Base-by-base conservation (phyloP, 2,797 vertebrate species). In the Micropoecilia bifurca region DNA sequence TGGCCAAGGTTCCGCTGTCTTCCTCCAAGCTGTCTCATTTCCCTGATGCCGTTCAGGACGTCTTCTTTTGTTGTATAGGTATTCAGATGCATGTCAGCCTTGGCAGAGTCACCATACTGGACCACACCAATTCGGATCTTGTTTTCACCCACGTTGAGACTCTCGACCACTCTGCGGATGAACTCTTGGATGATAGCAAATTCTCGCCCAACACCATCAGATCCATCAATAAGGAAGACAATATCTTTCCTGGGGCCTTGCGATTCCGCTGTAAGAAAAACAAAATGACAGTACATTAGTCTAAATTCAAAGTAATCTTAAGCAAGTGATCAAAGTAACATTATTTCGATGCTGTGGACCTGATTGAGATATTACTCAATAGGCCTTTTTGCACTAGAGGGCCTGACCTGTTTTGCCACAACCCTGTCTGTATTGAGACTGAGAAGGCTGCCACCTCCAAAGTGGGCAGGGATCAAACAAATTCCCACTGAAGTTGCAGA, bases 151-250 rank as follows among this genome's bases (percentile, higher is more conserved):
- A 99, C 93, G 7, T 97, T 96, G 68, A 99, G 95, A 81, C 87
- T 96, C 76, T 97, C 96, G 3, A 99, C 96, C 1, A 99, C 88
- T 50, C 91, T 95, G 77, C 96, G 94, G 71, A 99, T 90, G 80
- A 99, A 99, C 2, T 95, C 95, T 77, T 96, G 96, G 84, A 99
- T 90, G 57, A 97, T 93, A 28, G 96, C 91, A 85, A 99, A 99
- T 74, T 97, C 96, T 4, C 88, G 93, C 86, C 97, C 95, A 88
- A 97, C 95, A 1, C 92, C 94, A 28, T 97, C 96, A 0, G 99
- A 99, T 81, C 98, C 97, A 63, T 99, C 99, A 0, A 99, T 93
- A 73, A 99, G 94, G 91, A 99, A 99, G 79, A 99, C 93, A n/a
- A 99, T 86, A 9, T 99, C 98, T 84, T 97, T 98, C 85, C 93